Evolutionary conservation across 1,140 invertebrate species (phyloP).

Genomic region (Acromyrmex heyeri): DNA sequence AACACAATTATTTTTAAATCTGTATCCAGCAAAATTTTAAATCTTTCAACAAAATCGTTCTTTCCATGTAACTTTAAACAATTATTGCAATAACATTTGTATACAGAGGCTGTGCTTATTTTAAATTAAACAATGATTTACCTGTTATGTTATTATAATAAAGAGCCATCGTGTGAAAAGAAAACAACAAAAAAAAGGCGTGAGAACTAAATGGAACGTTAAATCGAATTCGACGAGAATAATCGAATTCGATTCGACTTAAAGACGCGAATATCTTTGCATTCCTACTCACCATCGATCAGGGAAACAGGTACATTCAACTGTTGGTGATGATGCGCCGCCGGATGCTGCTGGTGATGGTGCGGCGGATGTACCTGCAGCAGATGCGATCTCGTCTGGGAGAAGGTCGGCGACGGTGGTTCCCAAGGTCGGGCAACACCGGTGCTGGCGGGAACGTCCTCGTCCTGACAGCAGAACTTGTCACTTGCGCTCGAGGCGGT

Average conservation of each 20-base stretch:
- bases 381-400: constrained; percentile 79
- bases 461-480: constrained; percentile 81
- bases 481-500: constrained; percentile 62
- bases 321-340: constrained; percentile 81
- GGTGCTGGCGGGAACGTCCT: constrained; percentile 75
- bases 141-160: not conserved
- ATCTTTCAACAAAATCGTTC: too few relatives aligned
- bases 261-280: not conserved
- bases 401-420: constrained; percentile 82
- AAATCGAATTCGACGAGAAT: not conserved
- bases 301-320: constrained; percentile 78
- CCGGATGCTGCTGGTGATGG: constrained; percentile 79
- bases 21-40: too few relatives aligned
- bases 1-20: too few relatives aligned
- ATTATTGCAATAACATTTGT: constrained; percentile 18
- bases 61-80: not conserved
- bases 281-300: constrained; percentile 81
- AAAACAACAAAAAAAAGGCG: not conserved
- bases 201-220: not conserved
- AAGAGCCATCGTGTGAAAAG: not conserved
- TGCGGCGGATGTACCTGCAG: constrained; percentile 79
- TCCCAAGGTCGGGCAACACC: constrained; percentile 83
- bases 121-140: not conserved
- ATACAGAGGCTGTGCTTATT: not conserved
- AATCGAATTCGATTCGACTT: not conserved